These are phyloP conservation scores for Turdus rufiventris DNA, from an alignment of 2,113 vertebrate species.

Conservation along the genomic window DNA sequence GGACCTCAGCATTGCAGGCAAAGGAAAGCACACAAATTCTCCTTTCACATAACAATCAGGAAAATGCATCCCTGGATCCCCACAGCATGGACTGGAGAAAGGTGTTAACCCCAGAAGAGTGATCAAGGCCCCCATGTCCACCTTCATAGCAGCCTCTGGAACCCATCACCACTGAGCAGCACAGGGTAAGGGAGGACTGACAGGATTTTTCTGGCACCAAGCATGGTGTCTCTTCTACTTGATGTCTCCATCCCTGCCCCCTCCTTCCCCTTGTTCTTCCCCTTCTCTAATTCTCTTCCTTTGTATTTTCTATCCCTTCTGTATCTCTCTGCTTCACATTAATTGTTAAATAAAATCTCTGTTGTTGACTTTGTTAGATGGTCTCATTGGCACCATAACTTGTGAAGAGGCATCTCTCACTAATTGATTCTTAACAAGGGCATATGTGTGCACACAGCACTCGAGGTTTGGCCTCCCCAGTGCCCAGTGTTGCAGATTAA, in stretches of 20 bases:
- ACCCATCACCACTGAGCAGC: too few relatives aligned
- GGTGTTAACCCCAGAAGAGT: too few relatives aligned
- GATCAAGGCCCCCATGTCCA: too few relatives aligned
- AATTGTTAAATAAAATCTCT: not conserved
- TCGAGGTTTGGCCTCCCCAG: accelerated
- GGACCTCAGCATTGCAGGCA: too few relatives aligned
- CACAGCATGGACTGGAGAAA: too few relatives aligned
- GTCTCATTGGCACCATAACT: too few relatives aligned
- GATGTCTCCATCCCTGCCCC: accelerated
- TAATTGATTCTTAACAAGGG: accelerated
- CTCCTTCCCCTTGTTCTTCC: accelerated
- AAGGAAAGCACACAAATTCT: too few relatives aligned
- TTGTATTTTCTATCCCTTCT: not conserved
- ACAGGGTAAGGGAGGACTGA: accelerated
- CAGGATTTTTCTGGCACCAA: accelerated
- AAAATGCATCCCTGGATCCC: too few relatives aligned
- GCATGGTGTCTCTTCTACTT: accelerated
- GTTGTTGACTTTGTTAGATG: not conserved
- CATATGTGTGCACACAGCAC: not conserved
- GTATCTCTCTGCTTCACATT: too few relatives aligned
- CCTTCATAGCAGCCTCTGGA: too few relatives aligned
- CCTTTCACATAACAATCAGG: too few relatives aligned
- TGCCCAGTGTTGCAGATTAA: not conserved
- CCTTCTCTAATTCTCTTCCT: not conserved
- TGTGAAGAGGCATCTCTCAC: accelerated